Conservation (phyloP, 2,113 vertebrate species). For the Cyanoliseus patagonus region DNA sequence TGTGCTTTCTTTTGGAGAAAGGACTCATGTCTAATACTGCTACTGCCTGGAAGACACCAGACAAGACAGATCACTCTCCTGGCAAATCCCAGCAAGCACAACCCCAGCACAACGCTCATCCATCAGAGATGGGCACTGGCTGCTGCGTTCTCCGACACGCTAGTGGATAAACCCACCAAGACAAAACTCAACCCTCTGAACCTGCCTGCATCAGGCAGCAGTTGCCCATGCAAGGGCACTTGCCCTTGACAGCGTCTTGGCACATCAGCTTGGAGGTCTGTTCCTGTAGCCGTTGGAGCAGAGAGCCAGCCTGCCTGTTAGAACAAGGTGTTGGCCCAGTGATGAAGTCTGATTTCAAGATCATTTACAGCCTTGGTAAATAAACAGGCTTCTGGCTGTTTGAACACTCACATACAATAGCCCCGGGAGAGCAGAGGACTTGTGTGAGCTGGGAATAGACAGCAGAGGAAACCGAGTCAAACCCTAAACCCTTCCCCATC, state of each 20-base stretch:
- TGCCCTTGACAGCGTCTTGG: not conserved
- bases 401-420: not conserved
- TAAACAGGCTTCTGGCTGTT: not conserved
- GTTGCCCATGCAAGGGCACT: not conserved
- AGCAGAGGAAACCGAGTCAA: not conserved
- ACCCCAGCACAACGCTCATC: accelerated
- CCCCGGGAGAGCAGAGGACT: not conserved
- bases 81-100: not conserved
- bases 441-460: not conserved
- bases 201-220: not conserved
- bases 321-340: not conserved
- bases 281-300: not conserved
- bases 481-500: not conserved
- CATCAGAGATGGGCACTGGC: not conserved
- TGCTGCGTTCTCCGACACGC: accelerated
- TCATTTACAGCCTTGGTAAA: not conserved
- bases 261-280: not conserved
- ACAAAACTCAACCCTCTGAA: not conserved
- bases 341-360: not conserved
- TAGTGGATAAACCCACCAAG: not conserved
- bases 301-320: not conserved
- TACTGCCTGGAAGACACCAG: not conserved
- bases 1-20: not conserved
- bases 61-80: not conserved
- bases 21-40: not conserved